Percentiles rank a stretch among this genome's conserved stretches.
Conservation (phyloP, 2,797 vertebrate species). For the Darevskia nairensis region DNA sequence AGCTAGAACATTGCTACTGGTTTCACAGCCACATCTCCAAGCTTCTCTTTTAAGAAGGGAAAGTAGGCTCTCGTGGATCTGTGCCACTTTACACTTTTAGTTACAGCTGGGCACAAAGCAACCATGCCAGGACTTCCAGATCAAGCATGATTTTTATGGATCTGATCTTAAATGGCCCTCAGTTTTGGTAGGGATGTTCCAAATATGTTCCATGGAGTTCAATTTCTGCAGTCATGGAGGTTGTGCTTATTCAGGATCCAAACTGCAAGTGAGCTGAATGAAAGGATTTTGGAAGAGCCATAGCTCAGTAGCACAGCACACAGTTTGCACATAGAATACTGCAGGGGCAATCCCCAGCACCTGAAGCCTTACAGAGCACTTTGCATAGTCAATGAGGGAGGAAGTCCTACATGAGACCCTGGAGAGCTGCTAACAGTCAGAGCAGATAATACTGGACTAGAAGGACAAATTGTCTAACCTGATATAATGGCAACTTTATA, state of each 20-base stretch:
- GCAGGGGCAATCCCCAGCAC: neutral
- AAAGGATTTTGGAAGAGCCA: neutral
- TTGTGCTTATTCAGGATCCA: neutral
- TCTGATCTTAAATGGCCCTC: neutral
- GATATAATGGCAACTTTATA: neutral
- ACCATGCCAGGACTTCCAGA: neutral
- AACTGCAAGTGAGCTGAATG: neutral
- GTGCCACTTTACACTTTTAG: neutral
- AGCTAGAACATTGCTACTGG: neutral
- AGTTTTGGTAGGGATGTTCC: neutral
- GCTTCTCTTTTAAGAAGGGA: neutral
- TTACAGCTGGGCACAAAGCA: neutral
- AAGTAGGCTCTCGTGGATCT: neutral
- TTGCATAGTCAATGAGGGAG: neutral
- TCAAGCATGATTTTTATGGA: neutral
- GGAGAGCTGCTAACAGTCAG: neutral
- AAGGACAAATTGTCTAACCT: neutral
- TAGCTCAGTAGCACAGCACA: neutral
- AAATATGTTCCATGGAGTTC: neutral
- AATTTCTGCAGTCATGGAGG: neutral
- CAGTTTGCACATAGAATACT: neutral
- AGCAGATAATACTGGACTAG: neutral
- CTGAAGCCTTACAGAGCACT: neutral
- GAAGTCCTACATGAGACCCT: neutral
- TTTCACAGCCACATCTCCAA: neutral